These are phyloP conservation scores for Diaphora mendica DNA, from an alignment of 2,888 invertebrate species.

Conservation along the genomic window DNA sequence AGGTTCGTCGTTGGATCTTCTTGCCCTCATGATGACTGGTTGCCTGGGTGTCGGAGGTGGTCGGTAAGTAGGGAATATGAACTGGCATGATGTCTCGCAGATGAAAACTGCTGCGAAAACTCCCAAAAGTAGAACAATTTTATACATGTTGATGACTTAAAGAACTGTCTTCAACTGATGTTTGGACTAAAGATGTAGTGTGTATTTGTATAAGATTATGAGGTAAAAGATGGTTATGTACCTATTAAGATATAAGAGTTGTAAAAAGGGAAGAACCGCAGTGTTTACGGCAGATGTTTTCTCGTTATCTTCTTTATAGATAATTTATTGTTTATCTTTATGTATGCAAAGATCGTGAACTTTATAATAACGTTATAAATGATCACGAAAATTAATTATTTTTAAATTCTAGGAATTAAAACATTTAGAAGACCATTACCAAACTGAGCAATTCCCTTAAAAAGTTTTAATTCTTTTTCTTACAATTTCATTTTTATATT, in stretches of 20 bases:
- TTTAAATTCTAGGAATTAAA: background rate
- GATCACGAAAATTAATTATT: background rate
- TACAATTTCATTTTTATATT: no score
- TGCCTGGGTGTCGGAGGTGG: constrained; percentile 20
- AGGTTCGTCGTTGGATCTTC: constrained; percentile 26
- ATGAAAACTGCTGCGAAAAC: constrained; percentile 23
- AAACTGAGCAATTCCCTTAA: no score
- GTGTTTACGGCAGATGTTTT: background rate
- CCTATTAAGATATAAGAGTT: background rate
- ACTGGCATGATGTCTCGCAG: constrained; percentile 19
- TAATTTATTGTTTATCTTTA: background rate
- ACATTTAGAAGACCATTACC: background rate
- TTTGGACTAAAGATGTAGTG: rapidly evolving
- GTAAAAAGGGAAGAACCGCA: constrained; percentile 1
- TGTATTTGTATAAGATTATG: constrained; percentile 6
- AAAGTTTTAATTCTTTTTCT: no score
- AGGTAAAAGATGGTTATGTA: constrained; percentile 3
- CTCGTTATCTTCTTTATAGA: background rate
- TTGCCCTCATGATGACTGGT: background rate
- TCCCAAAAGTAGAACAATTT: constrained; percentile 12
- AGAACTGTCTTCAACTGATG: background rate
- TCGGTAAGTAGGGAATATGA: background rate
- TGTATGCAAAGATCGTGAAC: background rate
- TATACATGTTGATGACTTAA: constrained; percentile 30
- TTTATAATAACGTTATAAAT: background rate